Evolutionary conservation across 2,113 vertebrate species (phyloP), one percentile per base, ranked within the genome.

Genomic region (Amblyopsis rosae): DNA sequence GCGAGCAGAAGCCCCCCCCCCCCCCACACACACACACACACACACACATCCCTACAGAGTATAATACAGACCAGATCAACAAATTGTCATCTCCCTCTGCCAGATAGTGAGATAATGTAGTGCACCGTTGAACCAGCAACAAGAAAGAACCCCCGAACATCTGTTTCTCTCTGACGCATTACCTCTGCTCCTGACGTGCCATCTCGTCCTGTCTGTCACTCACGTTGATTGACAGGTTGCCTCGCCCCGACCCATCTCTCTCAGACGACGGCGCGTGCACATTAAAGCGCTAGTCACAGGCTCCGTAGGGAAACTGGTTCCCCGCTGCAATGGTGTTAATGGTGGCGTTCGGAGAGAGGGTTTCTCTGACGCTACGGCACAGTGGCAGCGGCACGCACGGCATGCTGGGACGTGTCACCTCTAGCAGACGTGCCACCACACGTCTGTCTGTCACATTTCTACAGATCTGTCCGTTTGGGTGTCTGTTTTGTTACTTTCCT

Each of bases 171-270:
- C 75, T 54, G 35, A 73, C 70, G 73, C 70, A 60, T 70, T 62
- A 19, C 65, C 72, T 56, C 69, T 69, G 54, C 65, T 50, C 66
- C 65, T 50, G 45, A 76, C 72, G 62, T 62, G 69, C 79, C 75
- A 74, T 83, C 65, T 83, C 67, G 9, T 54, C 51, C 82, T 67
- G 88, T 83, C 89, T 83, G 7, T 89, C 85, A 87, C 59, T 89
- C 85, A 87, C 56, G 50, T n/a, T 3, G 86, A 89, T 66, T 83
- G 89, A 86, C 87, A 69, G 13, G 67, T 62, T 8, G 56, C 60
- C 76, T 60, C 55, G 71, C 76, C 74, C 77, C 85, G 50, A 56
- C 69, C 59, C 46, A 62, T 74, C 78, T 78, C 70, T 77, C 66
- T 45, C 68, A 66, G 69, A 69, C 69, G 76, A 73, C 75, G 82